Percentiles rank a stretch among this genome's conserved stretches.
phyloP scores from a whole-genome alignment of 2,888 invertebrate species.

The Lasioglossum pauxillum region DNA sequence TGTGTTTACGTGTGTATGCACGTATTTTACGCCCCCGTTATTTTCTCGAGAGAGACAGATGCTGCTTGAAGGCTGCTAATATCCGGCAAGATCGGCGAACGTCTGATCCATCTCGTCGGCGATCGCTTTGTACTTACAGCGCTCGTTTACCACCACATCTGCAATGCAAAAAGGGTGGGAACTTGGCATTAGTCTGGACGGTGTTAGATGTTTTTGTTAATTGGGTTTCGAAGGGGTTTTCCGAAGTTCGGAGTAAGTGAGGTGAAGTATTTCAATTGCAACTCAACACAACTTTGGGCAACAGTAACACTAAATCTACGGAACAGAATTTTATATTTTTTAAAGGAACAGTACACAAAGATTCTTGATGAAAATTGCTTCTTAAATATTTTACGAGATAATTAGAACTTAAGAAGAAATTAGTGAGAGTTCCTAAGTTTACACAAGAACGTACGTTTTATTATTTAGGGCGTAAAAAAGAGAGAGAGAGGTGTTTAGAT shows the following conservation, averaged over 20 bases:
- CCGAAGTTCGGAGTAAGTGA: neutral
- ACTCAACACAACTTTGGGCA: too few species aligned
- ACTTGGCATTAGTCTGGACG: slow-evolving; percentile 73
- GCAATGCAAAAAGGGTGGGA: slow-evolving; percentile 83
- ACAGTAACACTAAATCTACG: too few species aligned
- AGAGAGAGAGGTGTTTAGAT: slow-evolving; percentile 62
- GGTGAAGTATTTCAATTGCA: too few species aligned
- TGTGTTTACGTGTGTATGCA: slow-evolving; percentile 20
- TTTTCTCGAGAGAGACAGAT: slow-evolving; percentile 32
- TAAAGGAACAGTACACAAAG: neutral
- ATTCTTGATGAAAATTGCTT: neutral
- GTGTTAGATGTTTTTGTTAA: slow-evolving; percentile 50
- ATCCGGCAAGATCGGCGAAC: slow-evolving; percentile 97
- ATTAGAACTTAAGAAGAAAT: neutral
- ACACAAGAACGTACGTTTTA: neutral
- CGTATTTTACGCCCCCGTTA: slow-evolving; percentile 23
- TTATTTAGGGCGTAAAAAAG: slow-evolving; percentile 44
- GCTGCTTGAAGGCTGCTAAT: slow-evolving; percentile 85
- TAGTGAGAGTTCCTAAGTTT: neutral
- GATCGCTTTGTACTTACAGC: slow-evolving; percentile 99
- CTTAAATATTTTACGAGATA: neutral
- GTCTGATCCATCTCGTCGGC: slow-evolving; percentile 99
- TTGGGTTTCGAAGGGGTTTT: neutral
- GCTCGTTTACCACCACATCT: slow-evolving; percentile 95
- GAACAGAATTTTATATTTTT: neutral